phyloP scores from a whole-genome alignment of 2,113 vertebrate species.

The Hiodon tergisus region DNA sequence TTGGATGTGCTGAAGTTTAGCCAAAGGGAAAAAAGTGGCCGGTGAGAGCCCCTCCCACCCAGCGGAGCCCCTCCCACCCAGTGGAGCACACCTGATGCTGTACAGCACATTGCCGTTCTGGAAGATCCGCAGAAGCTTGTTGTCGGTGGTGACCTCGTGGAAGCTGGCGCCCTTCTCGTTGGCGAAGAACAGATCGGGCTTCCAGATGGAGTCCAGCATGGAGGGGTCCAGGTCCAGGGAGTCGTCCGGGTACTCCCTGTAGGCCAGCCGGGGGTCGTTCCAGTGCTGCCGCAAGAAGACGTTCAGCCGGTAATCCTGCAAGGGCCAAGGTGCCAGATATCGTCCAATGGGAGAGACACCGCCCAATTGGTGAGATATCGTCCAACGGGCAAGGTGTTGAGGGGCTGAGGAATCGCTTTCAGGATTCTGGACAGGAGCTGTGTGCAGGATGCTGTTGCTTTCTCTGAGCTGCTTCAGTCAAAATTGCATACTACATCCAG shows the following conservation, averaged over 20 bases:
- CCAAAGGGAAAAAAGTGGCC: no score
- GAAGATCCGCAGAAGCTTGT: slow-evolving; percentile 91
- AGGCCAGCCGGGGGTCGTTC: slow-evolving; percentile 87
- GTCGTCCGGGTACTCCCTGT: slow-evolving; percentile 85
- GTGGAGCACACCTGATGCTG: slow-evolving; percentile 78
- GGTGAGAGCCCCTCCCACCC: not conserved
- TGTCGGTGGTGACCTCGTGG: slow-evolving; percentile 88
- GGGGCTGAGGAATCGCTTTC: no score
- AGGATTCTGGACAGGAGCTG: no score
- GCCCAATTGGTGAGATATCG: no score
- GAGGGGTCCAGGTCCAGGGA: slow-evolving; percentile 88
- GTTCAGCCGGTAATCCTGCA: slow-evolving; percentile 84
- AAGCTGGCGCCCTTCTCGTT: slow-evolving; percentile 93
- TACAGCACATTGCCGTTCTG: slow-evolving; percentile 92
- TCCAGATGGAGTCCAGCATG: slow-evolving; percentile 95
- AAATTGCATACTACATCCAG: no score
- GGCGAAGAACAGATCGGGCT: slow-evolving; percentile 90
- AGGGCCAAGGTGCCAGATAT: not conserved
- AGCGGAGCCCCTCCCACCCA: not conserved
- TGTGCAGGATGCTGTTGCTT: no score
- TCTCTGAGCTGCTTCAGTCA: no score
- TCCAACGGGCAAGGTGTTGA: no score
- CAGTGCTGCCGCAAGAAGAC: slow-evolving; percentile 90
- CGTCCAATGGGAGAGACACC: no score
- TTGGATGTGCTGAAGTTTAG: no score